Evolutionary conservation across 2,113 vertebrate genomes (phyloP).

Genomic region (Prionailurus bengalensis): DNA sequence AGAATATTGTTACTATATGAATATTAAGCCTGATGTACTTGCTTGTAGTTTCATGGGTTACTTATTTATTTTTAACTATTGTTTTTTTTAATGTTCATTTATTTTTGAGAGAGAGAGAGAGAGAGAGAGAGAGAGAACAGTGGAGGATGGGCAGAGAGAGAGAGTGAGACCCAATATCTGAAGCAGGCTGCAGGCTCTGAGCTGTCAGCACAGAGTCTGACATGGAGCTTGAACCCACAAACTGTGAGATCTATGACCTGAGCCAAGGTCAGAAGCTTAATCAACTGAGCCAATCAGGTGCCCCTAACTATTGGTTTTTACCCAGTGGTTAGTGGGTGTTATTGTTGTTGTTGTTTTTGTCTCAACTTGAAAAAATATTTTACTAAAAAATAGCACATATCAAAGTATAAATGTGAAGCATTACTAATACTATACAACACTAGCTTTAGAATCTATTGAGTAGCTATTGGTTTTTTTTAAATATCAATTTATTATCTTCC

Average conservation of each 20-base stretch:
- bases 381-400: not conserved
- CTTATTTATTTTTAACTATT: not conserved
- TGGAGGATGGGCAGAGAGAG: too few relatives aligned
- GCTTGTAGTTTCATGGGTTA: not conserved
- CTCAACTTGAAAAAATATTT: constrained; percentile 17
- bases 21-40: not conserved
- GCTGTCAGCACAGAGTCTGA: too few relatives aligned
- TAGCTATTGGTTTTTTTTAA: not conserved
- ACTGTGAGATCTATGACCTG: too few relatives aligned
- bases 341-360: not conserved
- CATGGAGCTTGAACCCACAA: too few relatives aligned
- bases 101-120: too few relatives aligned
- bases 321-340: not conserved
- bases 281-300: too few relatives aligned
- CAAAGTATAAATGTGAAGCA: not conserved
- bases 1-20: not conserved
- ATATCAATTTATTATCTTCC: not conserved
- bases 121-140: too few relatives aligned
- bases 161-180: too few relatives aligned
- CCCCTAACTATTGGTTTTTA: not conserved
- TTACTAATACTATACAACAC: not conserved
- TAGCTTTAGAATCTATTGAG: not conserved
- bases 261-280: too few relatives aligned
- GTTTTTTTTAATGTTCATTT: not conserved
- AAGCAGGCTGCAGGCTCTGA: too few relatives aligned